Evolutionary conservation across 2,888 invertebrate species (phyloP).

Genomic region (Alloscopus bannaensis): DNA sequence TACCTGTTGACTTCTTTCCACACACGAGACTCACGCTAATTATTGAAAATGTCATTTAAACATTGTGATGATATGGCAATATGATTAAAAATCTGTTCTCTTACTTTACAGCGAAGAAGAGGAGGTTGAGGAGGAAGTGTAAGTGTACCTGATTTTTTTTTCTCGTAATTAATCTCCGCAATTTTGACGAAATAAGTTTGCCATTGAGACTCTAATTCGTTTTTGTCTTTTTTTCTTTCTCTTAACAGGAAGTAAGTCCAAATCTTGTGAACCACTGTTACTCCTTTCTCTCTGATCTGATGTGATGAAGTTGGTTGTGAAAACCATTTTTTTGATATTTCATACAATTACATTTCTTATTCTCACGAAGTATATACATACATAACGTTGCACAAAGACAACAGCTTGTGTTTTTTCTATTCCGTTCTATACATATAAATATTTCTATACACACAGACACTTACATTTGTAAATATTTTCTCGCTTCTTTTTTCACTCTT

Average conservation of each 20-base stretch:
- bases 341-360: not conserved
- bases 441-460: constrained; percentile 27
- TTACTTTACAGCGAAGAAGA: constrained; percentile 72
- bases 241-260: constrained; percentile 73
- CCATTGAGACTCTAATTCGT: not conserved
- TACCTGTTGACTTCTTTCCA: too few species aligned
- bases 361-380: not conserved
- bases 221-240: constrained; percentile 55
- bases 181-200: not conserved
- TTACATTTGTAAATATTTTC: constrained; percentile 20
- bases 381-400: not conserved
- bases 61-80: too few species aligned
- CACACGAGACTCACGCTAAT: too few species aligned
- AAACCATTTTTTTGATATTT: constrained; percentile 8
- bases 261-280: too few species aligned
- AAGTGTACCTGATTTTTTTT: too few species aligned
- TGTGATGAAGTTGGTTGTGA: constrained; percentile 23
- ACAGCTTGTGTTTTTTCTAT: not conserved
- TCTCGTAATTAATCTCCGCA: not conserved
- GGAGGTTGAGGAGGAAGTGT: constrained; percentile 71
- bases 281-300: too few species aligned
- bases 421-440: not conserved
- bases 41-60: too few species aligned
- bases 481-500: constrained; percentile 10
- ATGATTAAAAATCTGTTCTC: constrained; percentile 31